Evolutionary conservation across 2,113 vertebrate genomes (phyloP).

Genomic region (Epinephelus cyanopodus): DNA sequence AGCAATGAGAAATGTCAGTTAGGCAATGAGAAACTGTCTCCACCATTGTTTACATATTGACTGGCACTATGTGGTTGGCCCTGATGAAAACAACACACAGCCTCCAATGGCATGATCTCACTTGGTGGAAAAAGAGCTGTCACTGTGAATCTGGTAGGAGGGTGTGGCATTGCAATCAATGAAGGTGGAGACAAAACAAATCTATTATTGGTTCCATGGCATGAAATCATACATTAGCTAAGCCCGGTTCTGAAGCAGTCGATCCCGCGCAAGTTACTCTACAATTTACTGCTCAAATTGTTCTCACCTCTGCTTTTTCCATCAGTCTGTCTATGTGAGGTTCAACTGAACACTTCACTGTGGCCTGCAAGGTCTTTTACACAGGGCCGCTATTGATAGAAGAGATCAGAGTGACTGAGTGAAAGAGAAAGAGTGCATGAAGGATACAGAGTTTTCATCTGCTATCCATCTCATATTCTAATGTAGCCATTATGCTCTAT

Average conservation of each 20-base stretch:
- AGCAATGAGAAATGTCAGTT: conserved; percentile 55
- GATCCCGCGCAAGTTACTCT: conserved; percentile 22
- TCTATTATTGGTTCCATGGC: conserved; percentile 51
- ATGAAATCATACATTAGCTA: conserved; percentile 61
- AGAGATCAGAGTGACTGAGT: conserved; percentile 60
- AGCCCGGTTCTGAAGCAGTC: conserved; percentile 51
- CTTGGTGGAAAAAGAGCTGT: conserved; percentile 63
- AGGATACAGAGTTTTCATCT: conserved; percentile 67
- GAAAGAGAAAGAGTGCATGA: conserved; percentile 60
- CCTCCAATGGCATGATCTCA: conserved; percentile 65
- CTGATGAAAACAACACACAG: conserved; percentile 56
- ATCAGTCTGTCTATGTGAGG: conserved; percentile 48
- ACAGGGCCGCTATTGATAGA: conserved; percentile 57
- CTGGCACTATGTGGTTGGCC: conserved; percentile 59
- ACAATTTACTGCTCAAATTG: conserved; percentile 55
- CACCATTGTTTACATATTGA: conserved; percentile 68
- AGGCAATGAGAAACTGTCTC: conserved; percentile 65
- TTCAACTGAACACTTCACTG: conserved; percentile 68
- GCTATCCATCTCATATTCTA: conserved; percentile 77
- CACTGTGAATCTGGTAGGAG: conserved; percentile 47
- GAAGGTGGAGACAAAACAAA: conserved; percentile 68
- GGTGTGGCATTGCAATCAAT: conserved; percentile 58
- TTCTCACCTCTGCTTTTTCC: conserved; percentile 57
- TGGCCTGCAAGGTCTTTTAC: conserved; percentile 64
- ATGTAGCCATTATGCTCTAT: conserved; percentile 79